A percentile compares a stretch with the other conserved stretches of the same genome.
Evolutionary conservation across 2,113 vertebrate species (phyloP).

Genomic region (Procavia capensis): DNA sequence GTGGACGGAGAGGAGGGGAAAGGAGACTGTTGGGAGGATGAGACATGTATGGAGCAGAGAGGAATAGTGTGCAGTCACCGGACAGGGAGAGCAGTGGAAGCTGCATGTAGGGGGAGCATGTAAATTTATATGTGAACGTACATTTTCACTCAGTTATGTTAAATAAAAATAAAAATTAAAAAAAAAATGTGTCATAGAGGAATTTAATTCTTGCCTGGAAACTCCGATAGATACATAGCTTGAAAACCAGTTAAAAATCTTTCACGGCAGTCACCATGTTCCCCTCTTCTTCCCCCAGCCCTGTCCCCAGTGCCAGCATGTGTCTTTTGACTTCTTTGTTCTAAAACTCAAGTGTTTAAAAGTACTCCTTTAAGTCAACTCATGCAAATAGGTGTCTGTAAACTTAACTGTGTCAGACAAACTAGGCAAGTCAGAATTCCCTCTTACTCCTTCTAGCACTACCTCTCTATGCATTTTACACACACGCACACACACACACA

Average conservation of each 20-base stretch:
- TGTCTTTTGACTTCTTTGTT: not conserved
- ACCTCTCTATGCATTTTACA: no score
- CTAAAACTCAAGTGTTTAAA: not conserved
- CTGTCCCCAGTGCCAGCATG: not conserved
- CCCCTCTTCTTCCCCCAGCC: not conserved
- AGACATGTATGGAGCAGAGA: no score
- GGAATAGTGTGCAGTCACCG: no score
- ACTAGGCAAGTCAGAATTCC: not conserved
- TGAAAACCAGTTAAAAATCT: not conserved
- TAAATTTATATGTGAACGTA: no score
- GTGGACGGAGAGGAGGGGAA: no score
- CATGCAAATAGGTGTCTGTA: not conserved
- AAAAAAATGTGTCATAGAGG: not conserved
- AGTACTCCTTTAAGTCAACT: not conserved
- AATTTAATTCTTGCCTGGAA: not conserved
- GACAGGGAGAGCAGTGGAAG: no score
- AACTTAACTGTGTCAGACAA: not conserved
- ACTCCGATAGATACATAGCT: not conserved
- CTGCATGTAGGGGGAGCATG: no score
- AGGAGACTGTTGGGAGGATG: no score
- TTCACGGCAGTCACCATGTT: not conserved
- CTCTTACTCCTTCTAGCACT: not conserved
- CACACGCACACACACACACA: not conserved
- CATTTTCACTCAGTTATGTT: no score
- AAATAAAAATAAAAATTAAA: no score